phyloP scores from a whole-genome alignment of 2,888 invertebrate genomes.

The Dione vanillae region DNA sequence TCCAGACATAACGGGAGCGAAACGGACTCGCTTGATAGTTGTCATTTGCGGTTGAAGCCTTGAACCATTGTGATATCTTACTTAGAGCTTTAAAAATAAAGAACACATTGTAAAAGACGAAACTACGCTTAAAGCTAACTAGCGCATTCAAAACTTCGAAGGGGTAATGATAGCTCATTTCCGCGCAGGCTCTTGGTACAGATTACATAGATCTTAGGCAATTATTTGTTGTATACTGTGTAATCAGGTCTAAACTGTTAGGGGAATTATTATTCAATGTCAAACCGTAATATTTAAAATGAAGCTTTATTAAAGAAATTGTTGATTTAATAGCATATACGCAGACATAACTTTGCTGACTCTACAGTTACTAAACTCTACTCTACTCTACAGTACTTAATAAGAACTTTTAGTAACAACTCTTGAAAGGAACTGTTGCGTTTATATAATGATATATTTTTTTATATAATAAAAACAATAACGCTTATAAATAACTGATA shows the following conservation, averaged over 20 bases:
- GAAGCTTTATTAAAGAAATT: too few relatives aligned
- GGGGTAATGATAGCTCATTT: constrained; percentile 34
- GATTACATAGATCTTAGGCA: not conserved
- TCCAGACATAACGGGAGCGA: constrained; percentile 22
- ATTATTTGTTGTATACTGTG: not conserved
- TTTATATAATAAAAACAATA: too few relatives aligned
- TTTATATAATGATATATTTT: too few relatives aligned
- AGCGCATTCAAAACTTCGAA: constrained; percentile 31
- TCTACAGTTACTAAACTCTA: too few relatives aligned
- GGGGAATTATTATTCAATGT: not conserved
- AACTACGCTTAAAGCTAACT: constrained; percentile 24
- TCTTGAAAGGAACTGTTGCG: too few relatives aligned
- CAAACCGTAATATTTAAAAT: not conserved
- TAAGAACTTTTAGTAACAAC: too few relatives aligned
- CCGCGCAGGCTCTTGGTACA: constrained; percentile 14
- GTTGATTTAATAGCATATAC: too few relatives aligned
- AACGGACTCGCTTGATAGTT: not conserved
- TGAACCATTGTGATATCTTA: constrained; percentile 16
- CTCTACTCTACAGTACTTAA: too few relatives aligned
- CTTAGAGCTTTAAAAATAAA: constrained; percentile 23
- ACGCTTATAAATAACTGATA: too few relatives aligned
- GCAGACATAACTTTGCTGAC: too few relatives aligned
- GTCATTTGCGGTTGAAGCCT: constrained; percentile 22
- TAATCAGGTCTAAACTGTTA: not conserved
- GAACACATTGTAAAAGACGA: constrained; percentile 14